Evolutionary conservation across 1,140 invertebrate genomes (phyloP).

Genomic region (Eulimnadia texana): DNA sequence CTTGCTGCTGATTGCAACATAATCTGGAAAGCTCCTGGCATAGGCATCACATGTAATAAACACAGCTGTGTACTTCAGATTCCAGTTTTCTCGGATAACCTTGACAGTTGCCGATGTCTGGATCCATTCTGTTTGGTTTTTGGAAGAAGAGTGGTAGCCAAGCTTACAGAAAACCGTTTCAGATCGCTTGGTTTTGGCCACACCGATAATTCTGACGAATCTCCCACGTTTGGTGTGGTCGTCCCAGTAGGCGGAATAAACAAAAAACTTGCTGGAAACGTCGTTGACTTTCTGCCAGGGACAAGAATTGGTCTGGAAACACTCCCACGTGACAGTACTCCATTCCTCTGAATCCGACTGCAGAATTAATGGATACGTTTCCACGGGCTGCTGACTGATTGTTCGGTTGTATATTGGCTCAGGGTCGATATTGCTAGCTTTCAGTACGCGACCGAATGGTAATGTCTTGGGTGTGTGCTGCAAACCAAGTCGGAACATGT

Average conservation of each 20-base stretch:
- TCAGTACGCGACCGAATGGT: neutral
- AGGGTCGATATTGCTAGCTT: neutral
- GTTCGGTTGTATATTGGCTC: neutral
- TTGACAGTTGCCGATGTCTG: conserved; percentile 31
- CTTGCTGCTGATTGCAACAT: conserved; percentile 3
- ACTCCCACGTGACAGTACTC: neutral
- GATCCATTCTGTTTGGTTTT: conserved; percentile 18
- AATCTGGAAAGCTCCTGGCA: conserved; percentile 21
- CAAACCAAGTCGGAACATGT: neutral
- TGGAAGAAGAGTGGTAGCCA: conserved; percentile 42
- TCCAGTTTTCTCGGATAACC: conserved; percentile 85
- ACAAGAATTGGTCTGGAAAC: conserved; percentile 10
- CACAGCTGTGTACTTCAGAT: conserved; percentile 78
- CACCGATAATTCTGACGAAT: conserved; percentile 64
- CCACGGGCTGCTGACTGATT: neutral
- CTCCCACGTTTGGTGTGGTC: conserved; percentile 35
- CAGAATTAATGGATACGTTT: neutral
- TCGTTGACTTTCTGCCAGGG: conserved; percentile 30
- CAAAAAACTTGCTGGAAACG: conserved; percentile 56
- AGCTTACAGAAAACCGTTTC: conserved; percentile 75
- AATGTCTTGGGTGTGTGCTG: neutral
- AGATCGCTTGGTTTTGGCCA: conserved; percentile 62
- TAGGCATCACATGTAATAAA: conserved; percentile 65
- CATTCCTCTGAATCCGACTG: neutral
- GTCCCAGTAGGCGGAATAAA: conserved; percentile 80